Conservation (phyloP, 2,797 vertebrate species). For the Bradypodion ventrale region DNA sequence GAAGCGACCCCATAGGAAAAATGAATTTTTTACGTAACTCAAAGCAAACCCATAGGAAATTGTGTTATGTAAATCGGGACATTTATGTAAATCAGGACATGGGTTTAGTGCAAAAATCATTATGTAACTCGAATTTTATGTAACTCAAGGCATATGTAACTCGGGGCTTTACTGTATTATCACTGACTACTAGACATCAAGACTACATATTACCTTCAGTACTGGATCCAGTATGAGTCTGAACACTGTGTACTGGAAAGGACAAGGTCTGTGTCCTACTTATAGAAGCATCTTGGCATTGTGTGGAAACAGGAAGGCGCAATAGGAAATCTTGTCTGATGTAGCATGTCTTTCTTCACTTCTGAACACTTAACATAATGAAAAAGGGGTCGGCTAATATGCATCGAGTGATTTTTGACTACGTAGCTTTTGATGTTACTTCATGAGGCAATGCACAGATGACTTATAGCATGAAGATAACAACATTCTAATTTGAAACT, state of each 20-base stretch:
- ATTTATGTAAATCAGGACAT: too few species aligned
- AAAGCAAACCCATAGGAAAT: too few species aligned
- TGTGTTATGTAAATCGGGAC: too few species aligned
- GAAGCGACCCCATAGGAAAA: too few species aligned
- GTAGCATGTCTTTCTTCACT: neutral
- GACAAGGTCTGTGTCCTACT: too few species aligned
- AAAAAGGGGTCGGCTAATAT: neutral
- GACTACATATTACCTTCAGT: neutral
- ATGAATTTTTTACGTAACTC: too few species aligned
- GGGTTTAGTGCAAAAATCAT: too few species aligned
- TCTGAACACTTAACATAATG: neutral
- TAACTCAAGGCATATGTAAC: too few species aligned
- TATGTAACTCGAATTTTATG: too few species aligned
- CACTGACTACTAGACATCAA: neutral
- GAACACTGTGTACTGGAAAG: too few species aligned
- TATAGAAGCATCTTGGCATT: neutral
- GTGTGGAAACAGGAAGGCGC: neutral
- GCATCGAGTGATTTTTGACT: neutral
- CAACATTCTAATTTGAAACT: neutral
- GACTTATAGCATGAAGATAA: neutral
- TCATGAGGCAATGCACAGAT: neutral
- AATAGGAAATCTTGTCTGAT: neutral
- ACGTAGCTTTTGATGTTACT: neutral
- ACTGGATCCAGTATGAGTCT: neutral
- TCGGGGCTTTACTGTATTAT: too few species aligned